Conservation (phyloP, 2,888 invertebrate genomes). For the Marasmarcha lunaedactyla region DNA sequence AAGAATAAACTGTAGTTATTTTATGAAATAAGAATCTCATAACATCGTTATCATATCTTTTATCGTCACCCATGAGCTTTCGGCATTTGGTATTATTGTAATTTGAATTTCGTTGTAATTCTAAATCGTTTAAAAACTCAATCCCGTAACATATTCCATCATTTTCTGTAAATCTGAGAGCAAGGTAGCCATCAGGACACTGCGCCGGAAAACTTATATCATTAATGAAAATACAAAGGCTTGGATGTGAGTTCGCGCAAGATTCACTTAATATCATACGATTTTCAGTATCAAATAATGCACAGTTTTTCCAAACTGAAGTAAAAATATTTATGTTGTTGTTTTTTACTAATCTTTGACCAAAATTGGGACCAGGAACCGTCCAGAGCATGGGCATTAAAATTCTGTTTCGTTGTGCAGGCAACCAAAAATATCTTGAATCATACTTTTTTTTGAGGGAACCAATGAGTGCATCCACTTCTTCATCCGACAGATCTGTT, state of each 20-base stretch:
- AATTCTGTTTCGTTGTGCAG: slow-evolving; percentile 43
- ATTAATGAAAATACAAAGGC: slow-evolving; percentile 49
- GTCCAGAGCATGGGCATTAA: slow-evolving; percentile 55
- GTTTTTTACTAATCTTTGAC: slow-evolving; percentile 24
- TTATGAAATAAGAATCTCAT: slow-evolving; percentile 41
- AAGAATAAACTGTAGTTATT: slow-evolving; percentile 28
- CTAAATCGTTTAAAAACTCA: slow-evolving; percentile 22
- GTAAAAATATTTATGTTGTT: slow-evolving; percentile 22
- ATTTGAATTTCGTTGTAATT: slow-evolving; percentile 23
- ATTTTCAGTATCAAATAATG: slow-evolving; percentile 35
- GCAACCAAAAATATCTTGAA: slow-evolving; percentile 57
- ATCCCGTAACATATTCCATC: slow-evolving; percentile 47
- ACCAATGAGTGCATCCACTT: slow-evolving; percentile 30
- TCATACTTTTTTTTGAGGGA: slow-evolving; percentile 28
- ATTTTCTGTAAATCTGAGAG: slow-evolving; percentile 39
- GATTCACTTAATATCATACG: slow-evolving; percentile 29
- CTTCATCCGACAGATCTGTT: slow-evolving; percentile 34
- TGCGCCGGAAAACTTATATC: slow-evolving; percentile 36
- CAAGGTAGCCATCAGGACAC: slow-evolving; percentile 47
- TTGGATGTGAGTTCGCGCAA: slow-evolving; percentile 37
- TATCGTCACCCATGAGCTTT: slow-evolving; percentile 31
- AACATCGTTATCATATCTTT: slow-evolving; percentile 19
- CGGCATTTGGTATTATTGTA: slow-evolving; percentile 32
- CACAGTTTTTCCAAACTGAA: slow-evolving; percentile 35
- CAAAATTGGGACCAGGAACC: slow-evolving; percentile 60